phyloP scores from a whole-genome alignment of 2,113 vertebrate genomes.

The Hirundichthys speculiger region DNA sequence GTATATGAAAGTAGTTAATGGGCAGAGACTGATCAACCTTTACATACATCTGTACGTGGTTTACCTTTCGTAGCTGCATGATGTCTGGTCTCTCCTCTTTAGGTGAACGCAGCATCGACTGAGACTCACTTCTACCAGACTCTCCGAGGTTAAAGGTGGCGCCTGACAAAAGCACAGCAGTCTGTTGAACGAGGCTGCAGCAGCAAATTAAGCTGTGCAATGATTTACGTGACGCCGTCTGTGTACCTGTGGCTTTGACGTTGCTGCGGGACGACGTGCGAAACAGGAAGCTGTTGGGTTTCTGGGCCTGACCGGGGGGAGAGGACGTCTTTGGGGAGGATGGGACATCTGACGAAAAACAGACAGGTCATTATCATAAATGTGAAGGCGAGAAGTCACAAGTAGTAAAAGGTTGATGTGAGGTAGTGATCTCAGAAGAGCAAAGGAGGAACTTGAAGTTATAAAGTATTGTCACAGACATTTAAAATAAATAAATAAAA shows the following conservation, averaged over 20 bases:
- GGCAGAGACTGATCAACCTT: no score
- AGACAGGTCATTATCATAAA: neutral
- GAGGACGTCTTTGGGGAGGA: slow-evolving; percentile 72
- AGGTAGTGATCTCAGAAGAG: neutral
- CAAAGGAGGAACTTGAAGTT: neutral
- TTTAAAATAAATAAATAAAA: neutral
- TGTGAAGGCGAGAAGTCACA: neutral
- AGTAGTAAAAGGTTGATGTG: neutral
- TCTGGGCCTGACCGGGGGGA: slow-evolving; percentile 75
- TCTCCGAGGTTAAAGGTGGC: slow-evolving; percentile 61
- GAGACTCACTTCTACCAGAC: slow-evolving; percentile 77
- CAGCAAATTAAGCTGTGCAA: neutral
- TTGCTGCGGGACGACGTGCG: slow-evolving; percentile 83
- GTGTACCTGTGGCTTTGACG: slow-evolving; percentile 75
- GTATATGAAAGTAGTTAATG: no score
- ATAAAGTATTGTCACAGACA: neutral
- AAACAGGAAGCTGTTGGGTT: slow-evolving; percentile 91
- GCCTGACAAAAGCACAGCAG: neutral
- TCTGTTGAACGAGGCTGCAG: no score
- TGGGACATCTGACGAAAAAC: slow-evolving; percentile 42
- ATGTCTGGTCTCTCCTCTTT: slow-evolving; percentile 81
- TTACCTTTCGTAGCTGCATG: slow-evolving; percentile 83
- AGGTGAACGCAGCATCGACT: slow-evolving; percentile 65
- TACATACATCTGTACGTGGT: neutral
- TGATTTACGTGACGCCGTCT: neutral